Conservation (phyloP, 2,888 invertebrate species). For the Opisthograptis luteolata region DNA sequence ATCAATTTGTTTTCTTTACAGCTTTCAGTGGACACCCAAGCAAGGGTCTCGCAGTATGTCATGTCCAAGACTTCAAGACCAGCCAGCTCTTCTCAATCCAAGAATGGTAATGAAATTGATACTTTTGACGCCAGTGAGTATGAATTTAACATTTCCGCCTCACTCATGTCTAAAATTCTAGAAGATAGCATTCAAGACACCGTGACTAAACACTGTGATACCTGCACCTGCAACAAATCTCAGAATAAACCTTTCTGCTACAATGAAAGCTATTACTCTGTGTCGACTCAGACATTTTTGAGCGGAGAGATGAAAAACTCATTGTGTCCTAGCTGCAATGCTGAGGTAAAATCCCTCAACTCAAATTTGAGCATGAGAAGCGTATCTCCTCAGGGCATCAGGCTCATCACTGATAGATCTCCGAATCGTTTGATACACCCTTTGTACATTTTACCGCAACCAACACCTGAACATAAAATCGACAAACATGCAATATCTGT, state of each 20-base stretch:
- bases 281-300: slow-evolving; percentile 86
- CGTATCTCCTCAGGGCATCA: slow-evolving; percentile 65
- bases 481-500: slow-evolving; percentile 36
- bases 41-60: slow-evolving; percentile 92
- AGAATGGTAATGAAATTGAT: slow-evolving; percentile 68
- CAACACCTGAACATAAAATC: slow-evolving; percentile 41
- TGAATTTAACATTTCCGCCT: slow-evolving; percentile 91
- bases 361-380: slow-evolving; percentile 74
- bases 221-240: slow-evolving; percentile 88
- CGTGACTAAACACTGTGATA: slow-evolving; percentile 92
- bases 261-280: slow-evolving; percentile 83
- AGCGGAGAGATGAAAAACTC: slow-evolving; percentile 78
- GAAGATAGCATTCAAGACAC: slow-evolving; percentile 94
- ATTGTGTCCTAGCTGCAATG: slow-evolving; percentile 86
- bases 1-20: slow-evolving; percentile 66
- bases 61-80: slow-evolving; percentile 83
- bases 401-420: slow-evolving; percentile 64
- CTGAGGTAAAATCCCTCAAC: slow-evolving; percentile 76
- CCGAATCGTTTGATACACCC: slow-evolving; percentile 54
- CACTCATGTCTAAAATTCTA: slow-evolving; percentile 95
- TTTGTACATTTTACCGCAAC: slow-evolving; percentile 65
- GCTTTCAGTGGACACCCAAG: slow-evolving; percentile 96
- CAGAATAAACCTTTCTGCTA: slow-evolving; percentile 81
- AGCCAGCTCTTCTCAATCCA: slow-evolving; percentile 72
- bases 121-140: slow-evolving; percentile 85